Base-by-base conservation (phyloP, 2,888 invertebrate species). In the Hirtodrosophila trivittata region DNA sequence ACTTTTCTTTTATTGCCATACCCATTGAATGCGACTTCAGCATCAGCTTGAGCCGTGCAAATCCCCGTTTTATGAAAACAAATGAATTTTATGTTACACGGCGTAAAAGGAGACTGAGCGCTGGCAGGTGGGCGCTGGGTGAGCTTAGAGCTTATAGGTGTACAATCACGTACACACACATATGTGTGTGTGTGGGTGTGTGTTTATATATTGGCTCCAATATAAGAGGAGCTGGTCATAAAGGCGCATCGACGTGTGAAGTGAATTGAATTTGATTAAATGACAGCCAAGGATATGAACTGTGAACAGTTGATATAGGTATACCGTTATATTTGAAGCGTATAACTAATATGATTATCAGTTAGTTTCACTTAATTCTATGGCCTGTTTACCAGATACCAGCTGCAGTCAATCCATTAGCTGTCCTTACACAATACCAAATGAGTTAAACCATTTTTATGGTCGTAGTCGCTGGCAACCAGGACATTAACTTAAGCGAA, bases 11-110 rank as follows among this genome's bases (percentile, higher is more conserved):
- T 80, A 86, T 80, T 60, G 73, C 73, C 81, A 86, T 80, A 58
- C 66, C 73, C 81, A 47, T 51, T 67, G 54, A 66, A 54, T 46
- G 60, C 16, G 41, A 56, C 33, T 51, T 46, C 41, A 33, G 64
- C 54, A 46, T 49, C 33, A 33, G 47, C 30, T 47, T 62, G 38
- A 46, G 41, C 51, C 57, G 39, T 50, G 58, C 63, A 84, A 86
- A 86, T 77, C 82, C 82, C 33, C 55, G 41, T 81, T 81, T 81
- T 84, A 82, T 84, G 82, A 73, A 86, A 86, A 86, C 85, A 82
- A 82, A 82, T 86, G 78, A 77, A 77, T 81, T 73, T 86, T 77
- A 69, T 81, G 75, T 42, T 49, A 16, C 59, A 56, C 43, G 6
- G 10, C 38, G 13, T 10, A 7, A 9, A 5, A n/a, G 16, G 12